Conservation (phyloP, 92 coral and sea anemone genomes). For the Blastomussa wellsi region DNA sequence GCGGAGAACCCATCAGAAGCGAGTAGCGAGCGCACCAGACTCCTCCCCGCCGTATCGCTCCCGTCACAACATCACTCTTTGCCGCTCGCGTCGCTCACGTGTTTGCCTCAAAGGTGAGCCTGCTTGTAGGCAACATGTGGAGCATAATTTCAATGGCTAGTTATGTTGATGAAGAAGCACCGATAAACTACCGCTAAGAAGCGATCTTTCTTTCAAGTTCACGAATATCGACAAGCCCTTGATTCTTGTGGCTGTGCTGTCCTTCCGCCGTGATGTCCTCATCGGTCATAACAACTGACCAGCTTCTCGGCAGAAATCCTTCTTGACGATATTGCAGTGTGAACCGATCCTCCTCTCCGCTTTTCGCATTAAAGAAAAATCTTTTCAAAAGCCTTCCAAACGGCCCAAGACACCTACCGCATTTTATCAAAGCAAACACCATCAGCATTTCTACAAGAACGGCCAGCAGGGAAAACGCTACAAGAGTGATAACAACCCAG, state of each 20-base stretch:
- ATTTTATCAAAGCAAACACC: slow-evolving; percentile 24
- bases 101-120: no score
- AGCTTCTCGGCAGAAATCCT: background rate
- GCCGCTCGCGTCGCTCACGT: no score
- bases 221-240: background rate
- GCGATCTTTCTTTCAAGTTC: slow-evolving; percentile 17
- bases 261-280: background rate
- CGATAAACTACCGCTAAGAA: background rate
- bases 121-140: no score
- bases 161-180: background rate
- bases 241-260: background rate
- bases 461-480: slow-evolving; percentile 53
- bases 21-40: no score
- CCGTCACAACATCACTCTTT: no score
- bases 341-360: slow-evolving; percentile 22
- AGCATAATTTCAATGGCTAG: no score
- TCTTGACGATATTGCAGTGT: background rate
- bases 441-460: slow-evolving; percentile 47
- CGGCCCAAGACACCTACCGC: slow-evolving; percentile 29
- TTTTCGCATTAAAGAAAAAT: slow-evolving; percentile 34
- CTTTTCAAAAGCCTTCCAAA: slow-evolving; percentile 39
- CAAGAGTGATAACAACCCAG: slow-evolving; percentile 31
- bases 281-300: background rate
- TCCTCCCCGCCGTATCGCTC: no score
- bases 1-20: no score